Evolutionary conservation across 1,140 invertebrate genomes (phyloP).

Genomic region (Drosophila kurseongensis): DNA sequence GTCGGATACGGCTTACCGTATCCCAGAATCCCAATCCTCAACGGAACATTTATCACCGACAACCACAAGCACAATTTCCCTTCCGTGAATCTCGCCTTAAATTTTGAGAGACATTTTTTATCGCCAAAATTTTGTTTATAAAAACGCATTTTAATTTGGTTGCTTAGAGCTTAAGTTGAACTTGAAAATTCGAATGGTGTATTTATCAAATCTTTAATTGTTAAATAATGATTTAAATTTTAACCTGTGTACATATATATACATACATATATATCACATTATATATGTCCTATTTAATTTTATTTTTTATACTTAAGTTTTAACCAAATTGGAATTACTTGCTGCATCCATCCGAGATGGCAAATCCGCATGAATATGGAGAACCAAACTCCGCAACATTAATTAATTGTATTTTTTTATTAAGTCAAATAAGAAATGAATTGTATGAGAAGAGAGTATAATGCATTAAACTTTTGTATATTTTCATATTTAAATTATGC

Average conservation of each 20-base stretch:
- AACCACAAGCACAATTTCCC: conserved; percentile 14
- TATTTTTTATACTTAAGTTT: conserved; percentile 40
- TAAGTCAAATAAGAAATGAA: conserved; percentile 39
- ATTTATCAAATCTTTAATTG: conserved; percentile 65
- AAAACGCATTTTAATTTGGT: conserved; percentile 55
- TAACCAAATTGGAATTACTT: conserved; percentile 60
- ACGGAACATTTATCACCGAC: not conserved
- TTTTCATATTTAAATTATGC: conserved; percentile 48
- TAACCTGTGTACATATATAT: conserved; percentile 59
- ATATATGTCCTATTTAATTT: conserved; percentile 40
- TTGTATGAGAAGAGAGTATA: conserved; percentile 52
- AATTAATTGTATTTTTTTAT: conserved; percentile 40
- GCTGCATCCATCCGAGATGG: conserved; percentile 68
- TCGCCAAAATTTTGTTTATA: conserved; percentile 57
- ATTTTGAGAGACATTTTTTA: conserved; percentile 39
- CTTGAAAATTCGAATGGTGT: conserved; percentile 51
- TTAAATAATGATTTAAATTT: conserved; percentile 60
- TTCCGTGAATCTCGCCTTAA: conserved; percentile 40
- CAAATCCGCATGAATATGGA: conserved; percentile 43
- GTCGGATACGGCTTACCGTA: conserved; percentile 1
- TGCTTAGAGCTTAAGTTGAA: conserved; percentile 40
- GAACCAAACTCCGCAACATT: conserved; percentile 11
- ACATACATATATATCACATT: conserved; percentile 16
- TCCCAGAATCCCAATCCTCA: not conserved
- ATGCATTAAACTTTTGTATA: conserved; percentile 58